Evolutionary conservation across 2,888 invertebrate genomes (phyloP), one percentile per base, ranked within the genome.

Genomic region (Spicauda simplicius): DNA sequence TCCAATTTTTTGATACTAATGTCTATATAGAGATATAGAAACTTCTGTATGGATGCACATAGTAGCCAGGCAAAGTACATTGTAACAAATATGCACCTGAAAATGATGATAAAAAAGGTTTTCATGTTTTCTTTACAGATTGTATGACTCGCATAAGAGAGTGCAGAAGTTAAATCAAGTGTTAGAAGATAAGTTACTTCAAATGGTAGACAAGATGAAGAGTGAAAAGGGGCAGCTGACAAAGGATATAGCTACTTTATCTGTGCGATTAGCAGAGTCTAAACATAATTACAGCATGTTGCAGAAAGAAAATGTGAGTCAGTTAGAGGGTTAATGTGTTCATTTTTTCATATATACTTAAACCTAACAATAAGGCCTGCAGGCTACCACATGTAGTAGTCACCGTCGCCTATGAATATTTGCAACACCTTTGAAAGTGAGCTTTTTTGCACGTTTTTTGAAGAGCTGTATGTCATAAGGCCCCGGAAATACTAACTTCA

Each of bases 151-250:
- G 65, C 98, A 99, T 82, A 97, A 97, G 84, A 95, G 98, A 80
- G 96, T 99, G 69, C 98, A 98, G 88, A 97, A 97, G 89, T 96
- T 99, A 53, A 99, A 99, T 90, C 98, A 98, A 93, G 97, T 96
- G 76, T 94, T 99, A 77, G 99, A 99, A 93, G 99, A 99, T 85
- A 99, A 98, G 86, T 91, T 99, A 71, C 91, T 99, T 70, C 97
- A 97, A 88, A 95, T 98, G 87, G 98, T 98, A 7, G 98, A 98
- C 89, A 96, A 97, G 80, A 97, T 97, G 94, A 97, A 98, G 85
- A 96, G 96, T 64, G 98, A 98, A 84, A 97, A 98, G 85, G 96
- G 95, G 76, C 95, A 96, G 76, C 93, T 98, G 73, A 97, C 97
- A 55, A 96, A 97, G 87, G 98, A 98, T 86, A 96, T 98, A 74